A percentile compares a stretch with the other conserved stretches of the same genome.
These are phyloP conservation scores for Rambutsinella grinnellia DNA, from an alignment of 2,888 invertebrate species.

Conservation along the genomic window DNA sequence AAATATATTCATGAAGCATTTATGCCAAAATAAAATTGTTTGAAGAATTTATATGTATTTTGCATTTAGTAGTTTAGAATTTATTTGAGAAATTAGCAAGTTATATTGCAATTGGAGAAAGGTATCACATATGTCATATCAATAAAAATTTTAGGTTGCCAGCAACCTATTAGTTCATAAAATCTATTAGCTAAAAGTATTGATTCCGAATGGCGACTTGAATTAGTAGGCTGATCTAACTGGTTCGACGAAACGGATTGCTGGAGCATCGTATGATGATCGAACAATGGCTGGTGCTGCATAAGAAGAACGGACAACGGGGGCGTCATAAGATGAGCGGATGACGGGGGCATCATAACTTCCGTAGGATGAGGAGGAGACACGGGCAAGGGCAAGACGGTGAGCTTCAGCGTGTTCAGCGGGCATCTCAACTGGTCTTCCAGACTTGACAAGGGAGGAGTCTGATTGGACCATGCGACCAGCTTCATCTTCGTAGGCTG, in stretches of 20 bases:
- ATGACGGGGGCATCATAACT: slow-evolving; percentile 20
- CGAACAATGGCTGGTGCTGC: slow-evolving; percentile 17
- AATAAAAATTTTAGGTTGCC: too few relatives aligned
- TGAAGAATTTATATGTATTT: background rate
- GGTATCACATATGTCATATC: too few relatives aligned
- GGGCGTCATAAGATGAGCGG: slow-evolving; percentile 25
- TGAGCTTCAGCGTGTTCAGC: slow-evolving; percentile 17
- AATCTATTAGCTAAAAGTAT: too few relatives aligned
- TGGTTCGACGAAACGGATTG: too few relatives aligned
- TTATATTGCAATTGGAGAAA: too few relatives aligned
- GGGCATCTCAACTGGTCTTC: slow-evolving; percentile 7
- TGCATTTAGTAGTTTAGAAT: background rate
- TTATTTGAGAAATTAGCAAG: too few relatives aligned
- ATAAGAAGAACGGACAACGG: slow-evolving; percentile 14
- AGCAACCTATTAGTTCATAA: too few relatives aligned
- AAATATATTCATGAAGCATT: background rate
- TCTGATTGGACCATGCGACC: slow-evolving; percentile 6
- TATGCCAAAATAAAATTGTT: too few relatives aligned
- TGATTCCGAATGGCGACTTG: too few relatives aligned
- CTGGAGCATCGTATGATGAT: slow-evolving; percentile 18
- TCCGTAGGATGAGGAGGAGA: too few relatives aligned
- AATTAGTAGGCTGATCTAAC: too few relatives aligned
- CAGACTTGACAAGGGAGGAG: background rate
- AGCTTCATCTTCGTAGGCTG: background rate
- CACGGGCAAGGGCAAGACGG: too few relatives aligned